Evolutionary conservation across 2,888 invertebrate genomes (phyloP), one percentile per base, ranked within the genome.

Genomic region (Acleris literana): DNA sequence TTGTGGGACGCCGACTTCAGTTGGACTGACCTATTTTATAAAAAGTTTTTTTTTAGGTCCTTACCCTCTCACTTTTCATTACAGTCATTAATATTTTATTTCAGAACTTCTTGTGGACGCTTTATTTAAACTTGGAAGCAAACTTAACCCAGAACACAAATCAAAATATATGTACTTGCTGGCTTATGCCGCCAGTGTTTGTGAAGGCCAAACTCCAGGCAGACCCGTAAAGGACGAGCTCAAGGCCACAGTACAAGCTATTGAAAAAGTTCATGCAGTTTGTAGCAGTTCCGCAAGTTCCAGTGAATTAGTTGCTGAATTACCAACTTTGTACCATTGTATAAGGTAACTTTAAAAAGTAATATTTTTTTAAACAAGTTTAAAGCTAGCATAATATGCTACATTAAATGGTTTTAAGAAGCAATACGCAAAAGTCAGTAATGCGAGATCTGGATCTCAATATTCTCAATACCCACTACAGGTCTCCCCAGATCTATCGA

Each of bases 61-160:
- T n/a, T n/a, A n/a, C n/a, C n/a, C n/a, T n/a, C n/a, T 39, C 33
- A 3, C 13, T 3, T 3, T 39, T 39, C 3, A 13, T 39, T 39
- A 39, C 3, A 39, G 39, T 39, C 39, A 4, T 39, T 39, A 4
- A 39, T 39, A 39, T 33, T 25, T 22, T 25, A 48, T 64, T 20
- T 49, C 56, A 84, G 99, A 99, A 85, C 93, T 99, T 52, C 92
- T 99, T 3, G 97, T 99, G 3, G 99, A 99, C 84, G 95, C 98
- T 0, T 92, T 99, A 11, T 99, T 99, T 84, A 98, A 97, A 84
- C 96, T 97, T 2, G 97, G 97, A n/a, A 96, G 97, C 18, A 98
- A 98, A 91, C 90, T 99, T 64, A 99, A 99, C 90, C 98, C 98
- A 0, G 99, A 99, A 80, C 98, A 99, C 85, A 98, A 99, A 89